Conservation (phyloP, 2,113 vertebrate species). For the Psettodes erumei region DNA sequence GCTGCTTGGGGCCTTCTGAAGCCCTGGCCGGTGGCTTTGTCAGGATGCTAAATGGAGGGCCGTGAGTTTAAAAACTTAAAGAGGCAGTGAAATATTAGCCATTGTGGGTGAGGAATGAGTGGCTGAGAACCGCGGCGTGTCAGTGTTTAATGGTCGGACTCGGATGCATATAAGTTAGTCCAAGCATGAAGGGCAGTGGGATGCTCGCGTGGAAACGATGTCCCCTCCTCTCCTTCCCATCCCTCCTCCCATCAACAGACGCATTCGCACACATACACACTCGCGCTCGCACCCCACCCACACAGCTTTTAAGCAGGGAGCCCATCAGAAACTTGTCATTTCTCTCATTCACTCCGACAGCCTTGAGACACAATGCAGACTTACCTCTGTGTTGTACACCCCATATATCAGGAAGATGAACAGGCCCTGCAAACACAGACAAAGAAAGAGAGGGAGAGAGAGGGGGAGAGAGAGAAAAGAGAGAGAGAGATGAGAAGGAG, state of each 20-base stretch:
- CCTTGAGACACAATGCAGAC: conserved; percentile 99
- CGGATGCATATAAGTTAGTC: conserved; percentile 97
- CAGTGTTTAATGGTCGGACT: conserved; percentile 97
- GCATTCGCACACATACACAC: conserved; percentile 30
- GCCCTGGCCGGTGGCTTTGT: conserved; percentile 77
- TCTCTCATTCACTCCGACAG: conserved; percentile 99
- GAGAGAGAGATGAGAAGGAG: conserved; percentile 32
- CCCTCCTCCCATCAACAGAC: conserved; percentile 48
- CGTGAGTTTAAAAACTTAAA: conserved; percentile 95
- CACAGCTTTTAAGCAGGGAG: conserved; percentile 87
- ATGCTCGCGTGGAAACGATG: conserved; percentile 87
- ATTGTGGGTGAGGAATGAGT: conserved; percentile 97
- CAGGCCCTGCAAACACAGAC: conserved; percentile 90
- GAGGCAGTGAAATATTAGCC: conserved; percentile 97
- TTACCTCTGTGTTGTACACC: conserved; percentile 98
- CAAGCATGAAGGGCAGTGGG: conserved; percentile 99
- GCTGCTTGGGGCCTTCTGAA: conserved; percentile 39
- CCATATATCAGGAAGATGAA: conserved; percentile 99
- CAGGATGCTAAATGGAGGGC: conserved; percentile 89
- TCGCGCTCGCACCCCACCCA: conserved; percentile 55
- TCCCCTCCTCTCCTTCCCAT: conserved; percentile 63
- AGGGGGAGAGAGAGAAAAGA: conserved; percentile 16
- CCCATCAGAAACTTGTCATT: conserved; percentile 99
- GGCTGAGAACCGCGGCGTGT: conserved; percentile 91
- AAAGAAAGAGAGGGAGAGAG: conserved; percentile 59